phyloP scores from a whole-genome alignment of 2,888 invertebrate species.

The Agrotis clavis region DNA sequence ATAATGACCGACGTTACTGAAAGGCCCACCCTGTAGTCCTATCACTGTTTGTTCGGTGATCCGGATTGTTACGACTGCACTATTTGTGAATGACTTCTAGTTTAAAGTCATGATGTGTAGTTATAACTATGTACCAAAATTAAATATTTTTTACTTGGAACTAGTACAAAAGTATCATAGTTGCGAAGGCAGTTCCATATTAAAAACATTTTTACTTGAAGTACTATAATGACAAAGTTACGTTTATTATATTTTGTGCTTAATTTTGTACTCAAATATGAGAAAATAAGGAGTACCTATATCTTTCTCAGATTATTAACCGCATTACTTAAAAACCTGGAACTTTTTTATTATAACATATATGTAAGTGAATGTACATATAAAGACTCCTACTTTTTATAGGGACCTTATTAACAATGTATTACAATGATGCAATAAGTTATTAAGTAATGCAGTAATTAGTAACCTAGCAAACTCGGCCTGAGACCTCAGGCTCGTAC shows the following conservation, averaged over 20 bases:
- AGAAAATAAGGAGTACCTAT: conserved; percentile 59
- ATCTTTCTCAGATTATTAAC: conserved; percentile 45
- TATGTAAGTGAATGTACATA: conserved; percentile 12
- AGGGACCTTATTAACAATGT: not conserved
- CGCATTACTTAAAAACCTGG: conserved; percentile 49
- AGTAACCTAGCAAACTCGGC: conserved; percentile 47
- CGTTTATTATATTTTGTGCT: conserved; percentile 75
- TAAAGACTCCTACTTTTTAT: conserved; percentile 20
- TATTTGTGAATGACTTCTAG: conserved; percentile 51
- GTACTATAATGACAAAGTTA: conserved; percentile 59
- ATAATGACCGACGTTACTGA: conserved; percentile 80
- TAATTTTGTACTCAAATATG: conserved; percentile 74
- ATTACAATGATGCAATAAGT: conserved; percentile 39
- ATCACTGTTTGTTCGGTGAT: conserved; percentile 74
- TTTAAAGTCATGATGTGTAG: conserved; percentile 41
- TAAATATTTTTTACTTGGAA: conserved; percentile 60
- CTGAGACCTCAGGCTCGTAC: conserved; percentile 52
- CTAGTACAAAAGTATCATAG: conserved; percentile 68
- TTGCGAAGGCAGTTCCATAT: conserved; percentile 70
- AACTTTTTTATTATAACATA: conserved; percentile 5
- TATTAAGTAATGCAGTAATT: conserved; percentile 53
- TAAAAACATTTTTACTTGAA: conserved; percentile 48
- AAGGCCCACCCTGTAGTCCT: conserved; percentile 84
- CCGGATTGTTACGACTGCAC: conserved; percentile 69
- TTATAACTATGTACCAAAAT: conserved; percentile 28